Percentiles rank a stretch among this genome's conserved stretches.
Evolutionary conservation across 2,113 vertebrate species (phyloP).

Genomic region (Podilymbus podiceps): DNA sequence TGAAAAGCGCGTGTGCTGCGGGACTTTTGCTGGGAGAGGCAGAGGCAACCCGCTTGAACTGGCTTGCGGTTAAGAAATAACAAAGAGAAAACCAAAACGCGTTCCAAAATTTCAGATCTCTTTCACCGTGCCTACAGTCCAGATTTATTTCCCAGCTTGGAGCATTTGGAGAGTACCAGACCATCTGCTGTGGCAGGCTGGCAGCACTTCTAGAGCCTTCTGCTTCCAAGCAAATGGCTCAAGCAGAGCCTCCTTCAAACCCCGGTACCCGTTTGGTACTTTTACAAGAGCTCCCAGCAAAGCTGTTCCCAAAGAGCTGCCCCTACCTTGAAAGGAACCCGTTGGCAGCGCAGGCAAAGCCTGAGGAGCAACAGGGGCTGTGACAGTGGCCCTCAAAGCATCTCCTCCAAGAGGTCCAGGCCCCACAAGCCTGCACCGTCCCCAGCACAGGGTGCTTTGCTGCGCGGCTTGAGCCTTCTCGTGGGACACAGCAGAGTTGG

Average conservation of each 20-base stretch:
- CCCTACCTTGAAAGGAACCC: background rate
- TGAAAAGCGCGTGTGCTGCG: accelerated
- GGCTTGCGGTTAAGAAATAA: background rate
- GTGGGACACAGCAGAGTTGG: background rate
- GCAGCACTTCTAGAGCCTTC: background rate
- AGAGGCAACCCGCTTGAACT: background rate
- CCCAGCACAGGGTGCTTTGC: background rate
- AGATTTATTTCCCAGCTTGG: background rate
- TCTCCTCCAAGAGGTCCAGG: background rate
- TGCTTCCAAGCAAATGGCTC: background rate
- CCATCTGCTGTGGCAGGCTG: background rate
- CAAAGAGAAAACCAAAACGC: accelerated
- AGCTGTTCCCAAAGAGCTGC: background rate
- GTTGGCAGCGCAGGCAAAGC: background rate
- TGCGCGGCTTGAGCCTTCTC: accelerated
- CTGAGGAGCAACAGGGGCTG: background rate
- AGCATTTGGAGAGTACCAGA: background rate
- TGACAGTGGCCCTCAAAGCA: background rate
- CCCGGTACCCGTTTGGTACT: accelerated
- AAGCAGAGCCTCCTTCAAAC: background rate
- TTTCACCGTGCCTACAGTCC: background rate
- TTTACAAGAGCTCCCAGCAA: background rate
- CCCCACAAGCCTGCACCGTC: background rate
- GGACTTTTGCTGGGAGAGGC: background rate
- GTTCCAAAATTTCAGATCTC: background rate